These are phyloP conservation scores for Heteromormyrus szaboi DNA, from an alignment of 2,797 vertebrate genomes.

Conservation along the genomic window DNA sequence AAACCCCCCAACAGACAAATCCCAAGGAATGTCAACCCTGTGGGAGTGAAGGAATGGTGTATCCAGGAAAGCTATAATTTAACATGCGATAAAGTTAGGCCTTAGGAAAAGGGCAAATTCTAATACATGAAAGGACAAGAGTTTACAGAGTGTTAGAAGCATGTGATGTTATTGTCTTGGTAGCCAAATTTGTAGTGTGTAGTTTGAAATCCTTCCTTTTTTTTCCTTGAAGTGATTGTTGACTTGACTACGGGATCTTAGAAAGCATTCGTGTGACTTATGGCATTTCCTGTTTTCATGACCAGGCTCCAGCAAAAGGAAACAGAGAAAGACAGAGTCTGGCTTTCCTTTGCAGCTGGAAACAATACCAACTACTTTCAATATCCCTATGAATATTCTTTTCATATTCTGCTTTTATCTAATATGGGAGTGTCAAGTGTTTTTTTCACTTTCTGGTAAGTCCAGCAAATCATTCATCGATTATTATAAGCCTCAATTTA, in stretches of 20 bases:
- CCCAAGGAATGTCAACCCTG: not conserved
- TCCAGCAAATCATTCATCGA: not conserved
- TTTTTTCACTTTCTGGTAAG: not conserved
- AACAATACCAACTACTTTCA: not conserved
- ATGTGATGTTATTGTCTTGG: not conserved
- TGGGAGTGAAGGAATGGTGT: not conserved
- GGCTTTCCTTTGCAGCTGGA: not conserved
- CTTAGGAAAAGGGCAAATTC: not conserved
- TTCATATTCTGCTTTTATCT: not conserved
- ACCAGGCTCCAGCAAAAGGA: conserved; percentile 3
- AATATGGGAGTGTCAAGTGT: not conserved
- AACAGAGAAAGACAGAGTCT: not conserved
- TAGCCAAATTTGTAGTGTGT: not conserved
- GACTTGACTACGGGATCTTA: conserved; percentile 12
- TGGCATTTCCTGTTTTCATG: conserved; percentile 31
- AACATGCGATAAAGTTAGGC: not conserved
- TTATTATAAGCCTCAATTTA: not conserved
- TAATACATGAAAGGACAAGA: not conserved
- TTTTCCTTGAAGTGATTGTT: conserved; percentile 4
- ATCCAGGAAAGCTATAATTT: not conserved
- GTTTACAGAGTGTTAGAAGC: not conserved
- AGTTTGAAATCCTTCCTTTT: not conserved
- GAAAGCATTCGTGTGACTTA: conserved; percentile 20
- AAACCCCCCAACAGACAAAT: not conserved
- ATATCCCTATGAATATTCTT: not conserved